phyloP scores from a whole-genome alignment of 2,113 vertebrate genomes.

The Actenoides lindsayi region DNA sequence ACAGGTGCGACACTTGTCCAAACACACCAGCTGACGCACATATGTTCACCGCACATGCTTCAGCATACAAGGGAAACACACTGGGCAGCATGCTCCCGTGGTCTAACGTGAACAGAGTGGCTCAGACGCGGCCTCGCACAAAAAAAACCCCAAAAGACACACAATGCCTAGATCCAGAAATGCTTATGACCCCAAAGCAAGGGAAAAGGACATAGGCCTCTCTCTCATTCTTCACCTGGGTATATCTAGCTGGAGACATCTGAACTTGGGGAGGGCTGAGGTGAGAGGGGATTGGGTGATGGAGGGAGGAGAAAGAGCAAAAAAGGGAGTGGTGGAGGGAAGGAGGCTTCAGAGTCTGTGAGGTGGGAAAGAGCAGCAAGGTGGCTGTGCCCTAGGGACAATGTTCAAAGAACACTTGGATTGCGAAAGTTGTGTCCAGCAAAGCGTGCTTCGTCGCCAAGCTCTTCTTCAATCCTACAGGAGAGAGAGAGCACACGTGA shows the following conservation, averaged over 20 bases:
- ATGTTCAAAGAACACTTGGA: conserved; percentile 87
- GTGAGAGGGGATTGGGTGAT: neutral
- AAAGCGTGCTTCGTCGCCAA: conserved; percentile 90
- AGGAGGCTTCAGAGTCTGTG: conserved; percentile 47
- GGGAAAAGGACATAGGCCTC: neutral
- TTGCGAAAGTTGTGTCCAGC: conserved; percentile 94
- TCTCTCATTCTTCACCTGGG: conserved; percentile 36
- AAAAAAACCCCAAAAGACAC: neutral
- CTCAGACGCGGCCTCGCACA: neutral
- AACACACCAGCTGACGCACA: neutral
- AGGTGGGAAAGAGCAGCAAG: conserved; percentile 51
- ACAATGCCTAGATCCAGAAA: conserved; percentile 33
- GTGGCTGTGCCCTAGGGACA: conserved; percentile 23
- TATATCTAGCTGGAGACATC: conserved; percentile 7
- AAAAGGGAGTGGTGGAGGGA: conserved; percentile 25
- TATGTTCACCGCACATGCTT: neutral
- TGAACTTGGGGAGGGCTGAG: neutral
- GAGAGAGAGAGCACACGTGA: neutral
- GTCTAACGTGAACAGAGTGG: neutral
- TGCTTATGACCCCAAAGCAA: conserved; percentile 29
- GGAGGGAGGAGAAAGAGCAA: conserved; percentile 17
- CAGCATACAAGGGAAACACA: neutral
- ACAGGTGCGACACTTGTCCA: neutral
- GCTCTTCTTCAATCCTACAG: conserved; percentile 91
- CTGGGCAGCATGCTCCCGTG: neutral